Base-by-base conservation (phyloP, 1,140 invertebrate genomes). In the Drepana arcuata region DNA sequence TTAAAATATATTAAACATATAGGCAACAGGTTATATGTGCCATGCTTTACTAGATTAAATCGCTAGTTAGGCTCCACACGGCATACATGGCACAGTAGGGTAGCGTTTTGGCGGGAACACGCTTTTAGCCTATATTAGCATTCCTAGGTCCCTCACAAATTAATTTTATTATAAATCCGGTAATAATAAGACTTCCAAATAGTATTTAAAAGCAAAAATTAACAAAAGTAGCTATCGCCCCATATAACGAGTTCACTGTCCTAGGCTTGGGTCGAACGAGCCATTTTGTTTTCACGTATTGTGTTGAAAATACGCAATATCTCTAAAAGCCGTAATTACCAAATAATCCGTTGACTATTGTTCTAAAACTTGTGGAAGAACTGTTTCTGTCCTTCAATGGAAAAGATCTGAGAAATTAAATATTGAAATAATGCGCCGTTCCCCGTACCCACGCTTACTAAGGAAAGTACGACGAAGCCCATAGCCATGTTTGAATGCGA, bases 401-500 rank as follows among this genome's bases (percentile, higher is more conserved):
- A 79, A 82, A 82, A 79, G 69, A 82, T 63, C 34, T 31, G 74
- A 82, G 78, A 82, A 82, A 82, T 82, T 67, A 82, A 82, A 72
- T 82, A 71, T 79, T 72, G 56, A 77, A 75, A 75, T 74, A 70
- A 69, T 62, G 71, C 78, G 69, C 78, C 73, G 66, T 61, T 65
- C 58, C 53, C 71, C 61, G 66, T 79, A 82, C 68, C 77, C 77
- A 82, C 77, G 77, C 77, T 63, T 78, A 77, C 63, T 75, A 77
- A 51, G 61, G 60, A 65, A 71, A 78, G 71, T 78, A 74, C 58
- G 69, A 59, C 57, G 77, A 78, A 54, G 70, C 61, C 60, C 65
- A 84, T 80, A 69, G 81, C 81, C 81, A 84, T 84, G 73, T 84
- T 83, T 77, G 78, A 82, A 74, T 56, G 62, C 56, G 69, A 81